Conservation (phyloP, 2,888 invertebrate species). For the Cheilosia variabilis region DNA sequence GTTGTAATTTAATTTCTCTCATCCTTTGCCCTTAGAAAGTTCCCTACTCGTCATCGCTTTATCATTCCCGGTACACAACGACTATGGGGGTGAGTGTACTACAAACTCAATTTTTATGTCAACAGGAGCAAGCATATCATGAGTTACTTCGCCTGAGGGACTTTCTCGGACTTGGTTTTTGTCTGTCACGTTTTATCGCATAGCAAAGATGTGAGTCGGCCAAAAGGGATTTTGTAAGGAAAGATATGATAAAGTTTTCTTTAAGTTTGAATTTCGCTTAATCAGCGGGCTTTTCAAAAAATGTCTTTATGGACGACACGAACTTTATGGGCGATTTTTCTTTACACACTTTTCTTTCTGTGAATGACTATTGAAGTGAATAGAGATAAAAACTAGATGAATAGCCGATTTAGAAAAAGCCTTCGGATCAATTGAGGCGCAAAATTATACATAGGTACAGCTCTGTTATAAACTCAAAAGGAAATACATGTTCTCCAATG, state of each 20-base stretch:
- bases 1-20: slow-evolving; percentile 27
- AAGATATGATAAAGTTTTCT: background rate
- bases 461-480: too few species aligned
- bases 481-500: too few species aligned
- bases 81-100: background rate
- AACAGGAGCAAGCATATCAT: background rate
- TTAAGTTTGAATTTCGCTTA: background rate
- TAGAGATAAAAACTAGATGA: too few species aligned
- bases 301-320: too few species aligned
- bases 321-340: too few species aligned
- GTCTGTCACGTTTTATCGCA: slow-evolving; percentile 19
- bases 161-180: background rate
- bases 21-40: slow-evolving; percentile 9
- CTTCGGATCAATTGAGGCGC: too few species aligned
- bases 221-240: background rate
- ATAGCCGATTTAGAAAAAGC: too few species aligned
- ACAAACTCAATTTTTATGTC: slow-evolving; percentile 1
- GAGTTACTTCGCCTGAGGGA: slow-evolving; percentile 4
- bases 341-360: too few species aligned
- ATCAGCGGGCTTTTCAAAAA: too few species aligned
- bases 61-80: background rate
- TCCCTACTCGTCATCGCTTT: slow-evolving; percentile 11
- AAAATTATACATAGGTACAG: too few species aligned
- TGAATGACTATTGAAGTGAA: too few species aligned
- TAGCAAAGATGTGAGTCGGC: slow-evolving; percentile 4